Evolutionary conservation across 2,113 vertebrate genomes (phyloP), one percentile per base, ranked within the genome.

Genomic region (Aramus guarauna): DNA sequence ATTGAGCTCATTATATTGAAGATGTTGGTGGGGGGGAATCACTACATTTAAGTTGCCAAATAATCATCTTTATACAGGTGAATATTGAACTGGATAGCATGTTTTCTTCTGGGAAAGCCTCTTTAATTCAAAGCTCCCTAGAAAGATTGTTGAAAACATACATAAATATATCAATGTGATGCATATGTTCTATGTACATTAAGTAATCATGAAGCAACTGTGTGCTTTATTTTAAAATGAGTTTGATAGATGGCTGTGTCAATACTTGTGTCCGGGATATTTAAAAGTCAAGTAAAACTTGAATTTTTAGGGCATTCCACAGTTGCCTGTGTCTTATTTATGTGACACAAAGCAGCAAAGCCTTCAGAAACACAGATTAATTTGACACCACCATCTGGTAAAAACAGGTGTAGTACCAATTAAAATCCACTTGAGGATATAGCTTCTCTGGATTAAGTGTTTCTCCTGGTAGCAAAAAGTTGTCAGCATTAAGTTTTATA

Each of bases 261-360:
- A 83, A 56, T 91, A 89, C 37, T 91, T 92, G 76, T 92, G 76
- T 96, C 92, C 76, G 82, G 29, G 73, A 95, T 89, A 92, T 94
- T 96, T 95, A 91, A 94, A 96, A 94, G 68, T 89, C 80, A 95
- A 96, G 91, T 96, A 96, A 96, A 96, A 93, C 92, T 94, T 96
- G 88, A 92, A 92, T 89, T 95, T 86, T 89, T 94, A 96, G 79
- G 48, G 69, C n/a, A 91, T 55, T 93, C 60, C 27, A 22, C 41
- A 41, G 71, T 88, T 95, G 83, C 27, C 48, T 95, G 21, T 78
- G 52, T 91, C 55, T 94, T 92, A 85, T 79, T 96, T 97, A 75
- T 60, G 85, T 89, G 68, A 72, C 60, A 85, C 56, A 71, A 75
- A 84, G 48, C 64, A 90, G 19, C 37, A 88, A 88, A 91, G 58